phyloP scores from a whole-genome alignment of 1,140 invertebrate genomes.

The Aphaenogaster rudis region DNA sequence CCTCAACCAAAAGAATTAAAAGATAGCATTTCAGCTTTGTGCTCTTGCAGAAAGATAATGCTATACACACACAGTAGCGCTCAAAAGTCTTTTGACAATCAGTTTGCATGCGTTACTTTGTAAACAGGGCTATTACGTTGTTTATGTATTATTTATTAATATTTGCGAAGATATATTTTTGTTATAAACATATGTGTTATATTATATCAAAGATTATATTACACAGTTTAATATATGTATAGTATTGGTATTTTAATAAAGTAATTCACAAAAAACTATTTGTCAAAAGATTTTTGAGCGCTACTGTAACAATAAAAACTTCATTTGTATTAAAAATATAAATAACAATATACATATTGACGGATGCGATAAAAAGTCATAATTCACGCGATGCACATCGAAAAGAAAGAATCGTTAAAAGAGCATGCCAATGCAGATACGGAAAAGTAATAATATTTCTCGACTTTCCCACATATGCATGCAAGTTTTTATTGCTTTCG shows the following conservation, averaged over 20 bases:
- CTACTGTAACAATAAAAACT: not conserved
- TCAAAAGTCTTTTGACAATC: too few species aligned
- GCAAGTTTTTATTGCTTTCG: conserved; percentile 25
- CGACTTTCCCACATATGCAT: not conserved
- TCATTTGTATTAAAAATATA: not conserved
- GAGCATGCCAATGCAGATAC: not conserved
- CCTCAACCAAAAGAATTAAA: not conserved
- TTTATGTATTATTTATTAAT: too few species aligned
- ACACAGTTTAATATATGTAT: too few species aligned
- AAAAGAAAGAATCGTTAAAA: conserved; percentile 11
- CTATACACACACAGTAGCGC: too few species aligned
- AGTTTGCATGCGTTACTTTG: too few species aligned
- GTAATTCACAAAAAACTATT: too few species aligned
- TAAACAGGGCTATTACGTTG: too few species aligned
- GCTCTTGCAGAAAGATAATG: not conserved
- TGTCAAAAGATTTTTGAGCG: too few species aligned
- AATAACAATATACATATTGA: not conserved
- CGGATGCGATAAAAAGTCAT: not conserved
- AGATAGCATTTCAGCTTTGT: not conserved
- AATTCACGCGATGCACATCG: not conserved
- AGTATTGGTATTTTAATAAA: too few species aligned
- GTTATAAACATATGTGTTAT: too few species aligned
- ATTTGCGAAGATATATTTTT: too few species aligned
- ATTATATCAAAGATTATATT: too few species aligned
- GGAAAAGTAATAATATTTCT: conserved; percentile 15